These are phyloP conservation scores for Pandemis corylana DNA, from an alignment of 2,888 invertebrate species.

Conservation along the genomic window DNA sequence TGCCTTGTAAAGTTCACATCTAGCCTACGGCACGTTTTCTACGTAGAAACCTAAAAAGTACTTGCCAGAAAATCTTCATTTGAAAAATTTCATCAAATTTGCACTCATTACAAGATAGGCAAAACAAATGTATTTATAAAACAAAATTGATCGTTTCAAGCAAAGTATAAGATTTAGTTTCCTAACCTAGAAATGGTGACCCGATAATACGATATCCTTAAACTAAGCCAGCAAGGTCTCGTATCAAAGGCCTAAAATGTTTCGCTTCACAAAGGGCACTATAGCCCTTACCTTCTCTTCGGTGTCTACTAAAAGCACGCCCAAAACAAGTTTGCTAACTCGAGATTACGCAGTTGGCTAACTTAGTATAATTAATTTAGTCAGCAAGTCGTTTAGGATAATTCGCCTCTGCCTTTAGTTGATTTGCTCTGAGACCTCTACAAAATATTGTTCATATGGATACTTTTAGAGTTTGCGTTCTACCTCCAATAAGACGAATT, in stretches of 20 bases:
- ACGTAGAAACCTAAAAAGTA: not conserved
- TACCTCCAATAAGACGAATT: not conserved
- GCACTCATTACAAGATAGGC: not conserved
- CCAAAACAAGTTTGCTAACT: slow-evolving; percentile 45
- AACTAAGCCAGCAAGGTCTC: slow-evolving; percentile 10
- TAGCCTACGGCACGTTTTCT: not conserved
- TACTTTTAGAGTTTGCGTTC: not conserved
- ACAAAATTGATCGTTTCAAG: not conserved
- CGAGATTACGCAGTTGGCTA: slow-evolving; percentile 44
- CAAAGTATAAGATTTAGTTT: not conserved
- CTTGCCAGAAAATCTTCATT: not conserved
- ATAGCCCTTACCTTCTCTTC: slow-evolving; percentile 29
- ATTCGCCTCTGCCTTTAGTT: slow-evolving; percentile 29
- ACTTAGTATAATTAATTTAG: slow-evolving; percentile 44
- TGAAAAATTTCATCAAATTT: not conserved
- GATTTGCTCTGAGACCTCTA: slow-evolving; percentile 23
- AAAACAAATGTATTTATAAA: not conserved
- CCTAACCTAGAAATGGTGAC: not conserved
- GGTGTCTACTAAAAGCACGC: slow-evolving; percentile 43
- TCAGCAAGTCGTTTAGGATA: slow-evolving; percentile 42
- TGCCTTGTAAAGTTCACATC: not conserved
- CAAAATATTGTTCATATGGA: not conserved
- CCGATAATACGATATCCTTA: slow-evolving; percentile 10
- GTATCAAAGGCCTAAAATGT: slow-evolving; percentile 23
- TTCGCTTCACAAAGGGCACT: slow-evolving; percentile 27